Conservation (phyloP, 2,113 vertebrate genomes). For the Barnardius zonarius region DNA sequence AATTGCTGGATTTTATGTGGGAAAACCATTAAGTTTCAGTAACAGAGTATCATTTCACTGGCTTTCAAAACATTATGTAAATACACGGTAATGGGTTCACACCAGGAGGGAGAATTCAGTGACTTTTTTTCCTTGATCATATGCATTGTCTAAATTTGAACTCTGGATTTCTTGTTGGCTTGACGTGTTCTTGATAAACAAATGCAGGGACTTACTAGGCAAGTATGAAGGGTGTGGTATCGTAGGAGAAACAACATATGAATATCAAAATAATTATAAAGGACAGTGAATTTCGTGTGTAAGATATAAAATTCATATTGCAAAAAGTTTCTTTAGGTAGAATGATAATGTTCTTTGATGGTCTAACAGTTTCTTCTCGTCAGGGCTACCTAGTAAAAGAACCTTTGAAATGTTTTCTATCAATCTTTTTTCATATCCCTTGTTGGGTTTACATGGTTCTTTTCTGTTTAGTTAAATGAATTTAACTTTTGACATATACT, state of each 20-base stretch:
- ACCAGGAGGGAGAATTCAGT: background rate
- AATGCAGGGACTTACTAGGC: slow-evolving; percentile 2
- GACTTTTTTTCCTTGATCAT: background rate
- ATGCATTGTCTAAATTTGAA: slow-evolving; percentile 14
- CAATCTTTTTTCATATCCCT: slow-evolving; percentile 18
- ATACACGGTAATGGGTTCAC: slow-evolving; percentile 31
- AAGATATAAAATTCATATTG: background rate
- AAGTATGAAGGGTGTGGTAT: background rate
- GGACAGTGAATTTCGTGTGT: background rate
- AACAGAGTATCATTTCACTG: background rate
- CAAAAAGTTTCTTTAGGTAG: background rate
- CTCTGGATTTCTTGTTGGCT: background rate
- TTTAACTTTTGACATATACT: slow-evolving; percentile 26
- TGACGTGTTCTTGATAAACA: slow-evolving; percentile 14
- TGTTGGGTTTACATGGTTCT: slow-evolving; percentile 29
- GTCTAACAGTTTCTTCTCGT: background rate
- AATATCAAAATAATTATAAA: background rate
- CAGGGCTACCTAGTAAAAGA: background rate
- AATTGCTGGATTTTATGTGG: background rate
- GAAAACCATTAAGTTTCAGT: slow-evolving; percentile 13
- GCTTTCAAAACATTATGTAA: slow-evolving; percentile 51
- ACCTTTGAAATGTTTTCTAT: slow-evolving; percentile 32
- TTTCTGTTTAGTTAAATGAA: slow-evolving; percentile 58
- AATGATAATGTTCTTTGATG: background rate
- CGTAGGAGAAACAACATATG: background rate